These are phyloP conservation scores for Falco naumanni DNA, from an alignment of 2,797 vertebrate genomes.

Conservation along the genomic window DNA sequence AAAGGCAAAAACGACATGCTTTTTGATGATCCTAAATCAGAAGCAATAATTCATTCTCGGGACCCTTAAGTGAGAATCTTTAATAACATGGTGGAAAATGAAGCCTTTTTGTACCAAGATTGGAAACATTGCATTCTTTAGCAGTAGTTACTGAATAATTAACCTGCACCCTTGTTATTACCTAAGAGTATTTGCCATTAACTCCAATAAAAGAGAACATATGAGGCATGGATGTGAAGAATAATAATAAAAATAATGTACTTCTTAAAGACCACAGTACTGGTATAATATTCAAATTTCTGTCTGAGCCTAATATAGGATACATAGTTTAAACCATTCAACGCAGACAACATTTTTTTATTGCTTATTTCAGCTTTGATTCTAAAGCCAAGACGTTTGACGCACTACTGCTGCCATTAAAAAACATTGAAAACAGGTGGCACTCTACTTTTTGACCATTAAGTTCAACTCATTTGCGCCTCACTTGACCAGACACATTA, in stretches of 20 bases:
- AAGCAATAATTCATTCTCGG: neutral
- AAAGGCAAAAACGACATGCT: neutral
- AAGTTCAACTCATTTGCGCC: neutral
- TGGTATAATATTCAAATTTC: neutral
- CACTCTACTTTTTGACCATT: neutral
- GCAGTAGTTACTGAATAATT: slow-evolving; percentile 18
- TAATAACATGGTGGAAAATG: neutral
- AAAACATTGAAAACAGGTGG: neutral
- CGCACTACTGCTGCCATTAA: neutral
- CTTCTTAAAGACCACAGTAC: neutral
- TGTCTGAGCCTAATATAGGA: neutral
- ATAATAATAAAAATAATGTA: neutral
- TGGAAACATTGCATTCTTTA: neutral
- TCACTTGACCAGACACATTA: neutral
- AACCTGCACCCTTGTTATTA: neutral
- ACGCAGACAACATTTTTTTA: neutral
- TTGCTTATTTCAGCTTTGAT: neutral
- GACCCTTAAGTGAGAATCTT: neutral
- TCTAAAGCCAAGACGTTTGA: neutral
- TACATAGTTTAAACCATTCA: neutral
- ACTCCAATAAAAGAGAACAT: neutral
- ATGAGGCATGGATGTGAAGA: neutral
- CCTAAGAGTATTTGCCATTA: slow-evolving; percentile 6
- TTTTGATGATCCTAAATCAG: neutral
- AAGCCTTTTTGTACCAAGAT: neutral